These are phyloP conservation scores for Bubo blakistoni DNA, from an alignment of 2,113 vertebrate genomes.

Conservation along the genomic window DNA sequence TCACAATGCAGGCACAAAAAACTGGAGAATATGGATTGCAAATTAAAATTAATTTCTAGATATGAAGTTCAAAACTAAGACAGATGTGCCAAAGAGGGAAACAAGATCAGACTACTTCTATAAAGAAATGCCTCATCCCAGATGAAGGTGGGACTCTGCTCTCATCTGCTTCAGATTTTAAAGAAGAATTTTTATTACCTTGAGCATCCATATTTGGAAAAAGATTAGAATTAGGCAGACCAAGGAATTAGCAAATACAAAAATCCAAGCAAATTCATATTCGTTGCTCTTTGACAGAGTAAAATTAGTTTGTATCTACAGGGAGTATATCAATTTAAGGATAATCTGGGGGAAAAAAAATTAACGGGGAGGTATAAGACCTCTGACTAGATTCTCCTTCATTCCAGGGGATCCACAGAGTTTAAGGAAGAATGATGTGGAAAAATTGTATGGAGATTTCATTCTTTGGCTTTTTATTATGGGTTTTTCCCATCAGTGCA, in stretches of 20 bases:
- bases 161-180: background rate
- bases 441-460: background rate
- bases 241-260: background rate
- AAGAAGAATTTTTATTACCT: background rate
- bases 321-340: constrained; percentile 6
- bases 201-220: background rate
- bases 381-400: background rate
- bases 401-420: background rate
- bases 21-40: background rate
- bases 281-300: background rate
- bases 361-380: background rate
- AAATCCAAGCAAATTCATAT: background rate
- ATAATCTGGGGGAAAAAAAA: background rate
- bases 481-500: background rate
- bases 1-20: background rate
- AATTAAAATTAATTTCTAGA: background rate
- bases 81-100: background rate
- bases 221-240: background rate
- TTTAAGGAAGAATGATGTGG: background rate
- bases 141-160: background rate
- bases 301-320: constrained; percentile 9
- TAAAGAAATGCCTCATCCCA: background rate
- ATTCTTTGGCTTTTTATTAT: background rate
- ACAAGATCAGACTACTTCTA: background rate
- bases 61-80: background rate